Evolutionary conservation across 2,797 vertebrate genomes (phyloP).

Genomic region (Scleropages formosus): DNA sequence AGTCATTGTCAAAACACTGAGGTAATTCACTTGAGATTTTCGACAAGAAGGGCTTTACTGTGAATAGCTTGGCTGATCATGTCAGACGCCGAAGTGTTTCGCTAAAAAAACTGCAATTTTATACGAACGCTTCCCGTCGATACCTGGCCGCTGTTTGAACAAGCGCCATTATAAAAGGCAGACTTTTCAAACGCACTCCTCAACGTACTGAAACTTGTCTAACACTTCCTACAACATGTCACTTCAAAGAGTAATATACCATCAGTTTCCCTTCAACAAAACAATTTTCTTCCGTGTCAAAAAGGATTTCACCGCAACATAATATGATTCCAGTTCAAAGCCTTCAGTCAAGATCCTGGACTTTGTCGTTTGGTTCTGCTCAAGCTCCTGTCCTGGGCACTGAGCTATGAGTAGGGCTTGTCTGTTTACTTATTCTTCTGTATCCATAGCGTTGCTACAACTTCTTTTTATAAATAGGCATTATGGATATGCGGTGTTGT

Average conservation of each 20-base stretch:
- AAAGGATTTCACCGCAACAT: conserved; percentile 22
- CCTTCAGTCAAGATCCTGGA: conserved; percentile 9
- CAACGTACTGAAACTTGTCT: not conserved
- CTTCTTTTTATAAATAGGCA: not conserved
- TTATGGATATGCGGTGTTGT: too few species aligned
- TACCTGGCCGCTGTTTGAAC: not conserved
- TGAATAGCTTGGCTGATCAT: not conserved
- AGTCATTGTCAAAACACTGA: conserved; percentile 1
- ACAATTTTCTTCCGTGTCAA: not conserved
- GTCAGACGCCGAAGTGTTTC: not conserved
- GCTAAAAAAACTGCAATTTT: not conserved
- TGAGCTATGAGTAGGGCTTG: too few species aligned
- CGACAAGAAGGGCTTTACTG: not conserved
- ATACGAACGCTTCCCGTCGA: not conserved
- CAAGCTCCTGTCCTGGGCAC: not conserved
- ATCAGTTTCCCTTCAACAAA: conserved; percentile 27
- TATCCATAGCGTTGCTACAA: not conserved
- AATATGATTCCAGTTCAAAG: not conserved
- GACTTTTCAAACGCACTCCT: not conserved
- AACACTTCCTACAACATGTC: not conserved
- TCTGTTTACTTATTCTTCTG: too few species aligned
- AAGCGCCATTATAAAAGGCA: not conserved
- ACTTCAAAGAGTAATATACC: conserved; percentile 4
- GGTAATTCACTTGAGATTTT: not conserved
- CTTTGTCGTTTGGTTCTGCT: not conserved